Base-by-base conservation (phyloP, 2,797 vertebrate genomes). In the Lates japonicus region DNA sequence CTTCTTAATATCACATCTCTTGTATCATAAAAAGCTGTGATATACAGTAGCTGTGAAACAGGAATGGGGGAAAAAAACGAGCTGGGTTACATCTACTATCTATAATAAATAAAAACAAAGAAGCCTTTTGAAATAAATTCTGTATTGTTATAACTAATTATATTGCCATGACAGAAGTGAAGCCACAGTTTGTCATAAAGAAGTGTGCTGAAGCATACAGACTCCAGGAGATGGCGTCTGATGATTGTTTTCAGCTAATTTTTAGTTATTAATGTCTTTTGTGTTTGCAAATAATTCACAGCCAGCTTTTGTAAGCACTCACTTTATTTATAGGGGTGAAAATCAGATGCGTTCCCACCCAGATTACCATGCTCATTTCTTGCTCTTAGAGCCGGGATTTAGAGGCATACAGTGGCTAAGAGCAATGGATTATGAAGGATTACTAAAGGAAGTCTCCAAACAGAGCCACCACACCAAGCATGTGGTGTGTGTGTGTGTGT, bases 341-440 rank as follows among this genome's bases (percentile, higher is more conserved):
- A 94, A 94, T 94, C 89, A 90, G 87, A 93, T 84, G 83, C 66
- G 70, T 88, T 89, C 74, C 75, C 76, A 75, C 83, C 84, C 89
- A 93, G 92, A 95, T 95, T 94, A 94, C 68, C 71, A 86, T 81
- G 88, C 90, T 94, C 87, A 93, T 92, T 92, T 91, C 86, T 87
- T 90, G 85, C 91, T 90, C 77, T 87, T 85, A 87, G 84, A 92
- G 86, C 87, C 70, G 76, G 88, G 93, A 94, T 95, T 94, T 94
- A 90, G 89, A 91, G 70, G 78, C 92, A 93, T 78, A 93, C 90
- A 93, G 89, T 90, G 92, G 90, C 92, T 95, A 94, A 94, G 66
- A 94, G 93, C 88, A 89, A 86, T 86, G 92, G 94, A 94, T 95
- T 95, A 95, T 86, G 88, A 88, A 67, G 94, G 94, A 95, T 95